Percentiles rank a stretch among this genome's conserved stretches.
Conservation (phyloP, 2,888 invertebrate genomes). For the Anthophora plumipes region DNA sequence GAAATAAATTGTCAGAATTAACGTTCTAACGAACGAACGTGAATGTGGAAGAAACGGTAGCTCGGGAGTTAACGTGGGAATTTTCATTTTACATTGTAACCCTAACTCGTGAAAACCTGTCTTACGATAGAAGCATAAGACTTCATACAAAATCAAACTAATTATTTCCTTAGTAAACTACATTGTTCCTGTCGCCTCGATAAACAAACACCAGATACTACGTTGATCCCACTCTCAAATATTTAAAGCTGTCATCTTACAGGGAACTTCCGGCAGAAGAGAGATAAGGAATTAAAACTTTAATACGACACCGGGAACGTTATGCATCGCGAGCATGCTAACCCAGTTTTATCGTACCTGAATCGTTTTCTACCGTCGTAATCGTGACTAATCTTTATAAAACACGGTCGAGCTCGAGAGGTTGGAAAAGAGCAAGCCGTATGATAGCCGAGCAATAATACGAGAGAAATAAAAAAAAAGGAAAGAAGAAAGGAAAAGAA, state of each 20-base stretch:
- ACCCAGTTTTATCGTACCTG: slow-evolving; percentile 5
- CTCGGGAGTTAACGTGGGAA: background rate
- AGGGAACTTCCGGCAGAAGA: background rate
- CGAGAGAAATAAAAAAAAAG: background rate
- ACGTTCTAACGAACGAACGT: background rate
- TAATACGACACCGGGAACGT: slow-evolving; percentile 18
- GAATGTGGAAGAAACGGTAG: too few species aligned
- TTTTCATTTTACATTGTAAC: background rate
- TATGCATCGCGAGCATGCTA: slow-evolving; percentile 5
- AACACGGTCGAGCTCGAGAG: background rate
- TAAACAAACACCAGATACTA: background rate
- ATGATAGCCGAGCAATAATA: background rate
- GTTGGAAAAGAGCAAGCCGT: background rate
- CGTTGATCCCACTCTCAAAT: slow-evolving; percentile 13
- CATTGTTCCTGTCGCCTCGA: background rate
- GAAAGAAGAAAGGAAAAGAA: background rate
- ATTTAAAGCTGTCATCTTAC: background rate
- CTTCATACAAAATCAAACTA: background rate
- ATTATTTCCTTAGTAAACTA: background rate
- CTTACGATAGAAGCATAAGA: background rate
- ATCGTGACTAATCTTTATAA: slow-evolving; percentile 21
- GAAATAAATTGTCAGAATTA: slow-evolving; percentile 12
- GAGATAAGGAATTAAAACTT: slow-evolving; percentile 20
- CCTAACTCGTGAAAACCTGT: background rate
- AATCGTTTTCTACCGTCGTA: slow-evolving; percentile 2